Percentiles rank a stretch among this genome's conserved stretches.
phyloP scores from a whole-genome alignment of 1,140 invertebrate genomes.

The Nylanderia fulva region DNA sequence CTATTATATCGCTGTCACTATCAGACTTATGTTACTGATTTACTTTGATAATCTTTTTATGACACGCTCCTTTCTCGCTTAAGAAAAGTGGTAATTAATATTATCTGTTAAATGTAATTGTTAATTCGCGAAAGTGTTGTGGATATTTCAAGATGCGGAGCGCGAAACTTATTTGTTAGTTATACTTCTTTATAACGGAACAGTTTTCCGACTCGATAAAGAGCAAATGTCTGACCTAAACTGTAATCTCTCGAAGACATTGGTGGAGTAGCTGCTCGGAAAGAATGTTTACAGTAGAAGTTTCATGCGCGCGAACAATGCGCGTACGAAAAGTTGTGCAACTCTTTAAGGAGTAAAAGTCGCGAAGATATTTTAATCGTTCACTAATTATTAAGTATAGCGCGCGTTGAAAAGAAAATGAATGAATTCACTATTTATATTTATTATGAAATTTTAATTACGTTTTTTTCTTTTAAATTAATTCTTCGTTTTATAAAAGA shows the following conservation, averaged over 20 bases:
- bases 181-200: slow-evolving; percentile 22
- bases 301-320: slow-evolving; percentile 16
- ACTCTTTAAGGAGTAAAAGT: slow-evolving; percentile 41
- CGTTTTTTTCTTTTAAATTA: too few species aligned
- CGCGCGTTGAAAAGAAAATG: neutral
- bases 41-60: slow-evolving; percentile 36
- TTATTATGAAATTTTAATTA: neutral
- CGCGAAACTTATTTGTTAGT: slow-evolving; percentile 19
- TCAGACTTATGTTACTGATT: slow-evolving; percentile 29
- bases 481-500: neutral
- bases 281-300: slow-evolving; percentile 44
- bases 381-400: slow-evolving; percentile 27
- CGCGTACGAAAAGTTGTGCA: slow-evolving; percentile 8
- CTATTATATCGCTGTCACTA: slow-evolving; percentile 5
- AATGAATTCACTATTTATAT: neutral
- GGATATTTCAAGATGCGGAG: neutral
- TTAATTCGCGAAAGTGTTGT: neutral
- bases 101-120: slow-evolving; percentile 6
- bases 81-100: slow-evolving; percentile 3
- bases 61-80: neutral
- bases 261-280: slow-evolving; percentile 4
- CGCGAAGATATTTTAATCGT: slow-evolving; percentile 12
- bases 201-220: slow-evolving; percentile 21
- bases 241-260: slow-evolving; percentile 45
- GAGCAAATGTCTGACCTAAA: slow-evolving; percentile 40